Evolutionary conservation across 2,888 invertebrate species (phyloP).

Genomic region (Pasiphila rectangulata): DNA sequence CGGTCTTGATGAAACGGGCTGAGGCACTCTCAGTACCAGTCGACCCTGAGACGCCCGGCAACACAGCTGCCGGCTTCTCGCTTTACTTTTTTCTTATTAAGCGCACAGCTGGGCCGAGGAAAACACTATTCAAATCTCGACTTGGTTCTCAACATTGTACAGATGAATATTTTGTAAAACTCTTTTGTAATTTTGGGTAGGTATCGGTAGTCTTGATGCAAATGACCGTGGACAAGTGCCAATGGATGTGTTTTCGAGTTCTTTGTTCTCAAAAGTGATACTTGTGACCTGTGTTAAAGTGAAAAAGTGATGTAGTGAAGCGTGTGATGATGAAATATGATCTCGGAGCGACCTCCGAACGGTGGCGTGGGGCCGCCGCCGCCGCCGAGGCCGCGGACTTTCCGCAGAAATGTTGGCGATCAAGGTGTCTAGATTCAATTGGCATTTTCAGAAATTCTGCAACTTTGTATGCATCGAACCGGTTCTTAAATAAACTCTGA

Average conservation of each 20-base stretch:
- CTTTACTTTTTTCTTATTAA: conserved; percentile 45
- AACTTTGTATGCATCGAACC: conserved; percentile 31
- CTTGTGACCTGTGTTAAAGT: conserved; percentile 38
- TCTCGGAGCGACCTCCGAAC: conserved; percentile 69
- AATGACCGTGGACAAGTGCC: conserved; percentile 30
- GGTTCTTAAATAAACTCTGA: conserved; percentile 28
- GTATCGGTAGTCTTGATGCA: conserved; percentile 4
- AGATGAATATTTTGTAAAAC: conserved; percentile 30
- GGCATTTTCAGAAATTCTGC: conserved; percentile 33
- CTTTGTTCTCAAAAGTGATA: conserved; percentile 35
- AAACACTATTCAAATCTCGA: conserved; percentile 35
- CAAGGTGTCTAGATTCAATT: conserved; percentile 67
- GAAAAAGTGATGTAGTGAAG: conserved; percentile 47
- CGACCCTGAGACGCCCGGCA: conserved; percentile 69
- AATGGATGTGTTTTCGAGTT: conserved; percentile 32
- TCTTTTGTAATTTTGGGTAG: not conserved
- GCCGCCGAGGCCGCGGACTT: conserved; percentile 71
- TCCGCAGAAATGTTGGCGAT: conserved; percentile 81
- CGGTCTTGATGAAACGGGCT: conserved; percentile 54
- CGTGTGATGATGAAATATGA: conserved; percentile 73
- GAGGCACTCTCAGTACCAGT: conserved; percentile 57
- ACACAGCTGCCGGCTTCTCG: conserved; percentile 58
- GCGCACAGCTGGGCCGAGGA: conserved; percentile 42
- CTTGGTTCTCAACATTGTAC: conserved; percentile 35
- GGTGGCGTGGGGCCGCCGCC: conserved; percentile 66